A percentile compares a stretch with the other conserved stretches of the same genome.
These are phyloP conservation scores for Leptinotarsa rubiginosa DNA, from an alignment of 2,888 invertebrate species.

Conservation along the genomic window DNA sequence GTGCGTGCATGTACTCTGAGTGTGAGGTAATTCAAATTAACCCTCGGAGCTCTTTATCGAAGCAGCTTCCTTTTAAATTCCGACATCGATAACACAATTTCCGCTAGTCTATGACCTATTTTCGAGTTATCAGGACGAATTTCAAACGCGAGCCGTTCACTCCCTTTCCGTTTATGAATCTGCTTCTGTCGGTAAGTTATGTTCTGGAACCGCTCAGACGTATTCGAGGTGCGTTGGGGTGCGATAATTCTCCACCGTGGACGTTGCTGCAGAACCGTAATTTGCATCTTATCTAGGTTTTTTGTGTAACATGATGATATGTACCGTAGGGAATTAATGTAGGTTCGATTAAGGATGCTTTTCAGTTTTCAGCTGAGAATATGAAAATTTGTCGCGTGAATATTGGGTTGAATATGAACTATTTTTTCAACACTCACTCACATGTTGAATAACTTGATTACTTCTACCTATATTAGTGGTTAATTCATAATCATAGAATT, in stretches of 20 bases:
- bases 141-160: slow-evolving; percentile 38
- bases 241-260: slow-evolving; percentile 3
- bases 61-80: slow-evolving; percentile 43
- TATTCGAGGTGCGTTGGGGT: neutral
- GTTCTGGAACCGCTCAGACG: neutral
- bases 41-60: slow-evolving; percentile 45
- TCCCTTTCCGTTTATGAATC: slow-evolving; percentile 39
- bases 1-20: slow-evolving; percentile 40
- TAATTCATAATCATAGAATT: no score
- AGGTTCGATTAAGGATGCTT: no score
- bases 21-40: slow-evolving; percentile 45
- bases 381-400: no score
- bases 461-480: no score
- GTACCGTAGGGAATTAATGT: no score
- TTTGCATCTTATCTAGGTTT: slow-evolving; percentile 6
- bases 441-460: no score
- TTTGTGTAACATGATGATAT: neutral
- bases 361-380: no score
- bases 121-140: slow-evolving; percentile 43
- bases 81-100: slow-evolving; percentile 46
- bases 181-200: slow-evolving; percentile 35
- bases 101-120: slow-evolving; percentile 41
- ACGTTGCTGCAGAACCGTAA: slow-evolving; percentile 1
- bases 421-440: no score
- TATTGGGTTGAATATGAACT: no score